A percentile compares a stretch with the other conserved stretches of the same genome.
phyloP scores from a whole-genome alignment of 2,113 vertebrate genomes.

The Caretta caretta region DNA sequence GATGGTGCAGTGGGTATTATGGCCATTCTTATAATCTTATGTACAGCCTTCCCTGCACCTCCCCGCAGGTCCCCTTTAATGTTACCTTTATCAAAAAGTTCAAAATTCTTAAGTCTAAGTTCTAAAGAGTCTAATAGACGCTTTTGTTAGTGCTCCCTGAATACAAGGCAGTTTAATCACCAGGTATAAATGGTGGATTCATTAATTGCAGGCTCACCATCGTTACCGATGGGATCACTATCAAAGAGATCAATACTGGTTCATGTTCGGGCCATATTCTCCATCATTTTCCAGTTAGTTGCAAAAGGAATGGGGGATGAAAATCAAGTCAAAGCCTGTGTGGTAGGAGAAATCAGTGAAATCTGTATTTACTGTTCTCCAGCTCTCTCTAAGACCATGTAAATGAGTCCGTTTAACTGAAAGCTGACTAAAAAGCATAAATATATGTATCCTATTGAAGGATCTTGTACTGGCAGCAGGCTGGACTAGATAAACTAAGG shows the following conservation, averaged over 20 bases:
- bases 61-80: not conserved
- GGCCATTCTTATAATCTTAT: no score
- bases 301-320: not conserved
- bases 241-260: not conserved
- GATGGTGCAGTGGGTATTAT: no score
- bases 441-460: not conserved
- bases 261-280: not conserved
- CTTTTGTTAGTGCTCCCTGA: not conserved
- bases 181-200: not conserved
- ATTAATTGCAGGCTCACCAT: not conserved
- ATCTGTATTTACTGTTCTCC: not conserved
- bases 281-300: not conserved
- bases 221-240: not conserved
- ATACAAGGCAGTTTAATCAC: not conserved
- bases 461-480: not conserved
- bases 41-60: no score
- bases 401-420: not conserved
- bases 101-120: not conserved
- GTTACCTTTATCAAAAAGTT: not conserved
- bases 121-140: not conserved
- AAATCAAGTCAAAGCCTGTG: accelerated
- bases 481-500: not conserved
- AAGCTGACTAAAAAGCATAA: not conserved
- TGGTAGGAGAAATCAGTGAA: not conserved
- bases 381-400: not conserved